Conservation (phyloP, 2,888 invertebrate genomes). For the Monoplex corrugatus region DNA sequence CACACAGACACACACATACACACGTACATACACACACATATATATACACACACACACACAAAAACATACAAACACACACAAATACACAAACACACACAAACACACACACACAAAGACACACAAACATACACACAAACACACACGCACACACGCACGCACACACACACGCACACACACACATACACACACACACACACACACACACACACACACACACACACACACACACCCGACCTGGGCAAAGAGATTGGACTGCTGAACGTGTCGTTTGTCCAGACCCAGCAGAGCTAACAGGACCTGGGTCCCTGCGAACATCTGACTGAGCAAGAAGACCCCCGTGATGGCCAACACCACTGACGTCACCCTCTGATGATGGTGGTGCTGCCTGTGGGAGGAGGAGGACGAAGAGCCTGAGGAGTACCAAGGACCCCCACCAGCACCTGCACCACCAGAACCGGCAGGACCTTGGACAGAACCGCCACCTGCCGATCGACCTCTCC, state of each 20-base stretch:
- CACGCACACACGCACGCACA: no score
- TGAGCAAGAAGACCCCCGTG: slow-evolving; percentile 51
- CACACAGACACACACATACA: no score
- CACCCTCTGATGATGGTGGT: slow-evolving; percentile 41
- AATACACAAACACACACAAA: no score
- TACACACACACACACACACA: no score
- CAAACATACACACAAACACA: no score
- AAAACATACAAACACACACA: no score
- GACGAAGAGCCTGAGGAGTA: not conserved
- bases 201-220: no score
- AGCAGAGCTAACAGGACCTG: slow-evolving; percentile 51
- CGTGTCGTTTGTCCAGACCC: slow-evolving; percentile 33
- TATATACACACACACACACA: no score
- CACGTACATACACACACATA: no score
- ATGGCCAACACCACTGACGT: slow-evolving; percentile 54
- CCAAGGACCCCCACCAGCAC: not conserved
- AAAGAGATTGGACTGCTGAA: slow-evolving; percentile 43
- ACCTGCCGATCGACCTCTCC: not conserved
- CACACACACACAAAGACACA: not conserved
- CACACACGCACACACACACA: no score
- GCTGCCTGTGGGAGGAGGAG: slow-evolving; percentile 25
- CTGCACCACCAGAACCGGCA: not conserved
- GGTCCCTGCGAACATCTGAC: slow-evolving; percentile 52
- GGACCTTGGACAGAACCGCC: not conserved
- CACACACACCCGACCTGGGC: slow-evolving; percentile 39